A percentile compares a stretch with the other conserved stretches of the same genome.
These are phyloP conservation scores for Syrphus vitripennis DNA, from an alignment of 2,888 invertebrate species.

Conservation along the genomic window DNA sequence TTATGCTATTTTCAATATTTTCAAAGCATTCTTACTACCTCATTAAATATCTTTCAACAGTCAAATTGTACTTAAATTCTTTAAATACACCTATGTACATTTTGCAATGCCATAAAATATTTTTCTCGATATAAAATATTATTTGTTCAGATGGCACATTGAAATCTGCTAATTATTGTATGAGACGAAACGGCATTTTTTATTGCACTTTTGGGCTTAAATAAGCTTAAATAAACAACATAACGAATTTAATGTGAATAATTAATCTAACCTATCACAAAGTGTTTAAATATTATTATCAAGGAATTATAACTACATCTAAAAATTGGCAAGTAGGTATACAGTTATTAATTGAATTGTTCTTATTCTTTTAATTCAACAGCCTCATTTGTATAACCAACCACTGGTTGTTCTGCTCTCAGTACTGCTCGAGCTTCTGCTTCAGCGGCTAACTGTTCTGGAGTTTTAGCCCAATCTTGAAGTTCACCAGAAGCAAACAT, in stretches of 20 bases:
- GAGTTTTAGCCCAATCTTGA: conserved; percentile 89
- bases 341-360: too few relatives aligned
- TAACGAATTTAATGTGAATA: neutral
- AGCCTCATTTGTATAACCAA: conserved; percentile 78
- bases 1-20: too few relatives aligned
- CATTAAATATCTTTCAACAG: too few relatives aligned
- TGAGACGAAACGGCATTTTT: neutral
- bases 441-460: conserved; percentile 76
- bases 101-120: too few relatives aligned
- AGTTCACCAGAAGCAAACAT: conserved; percentile 90
- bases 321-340: conserved; percentile 35
- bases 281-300: neutral
- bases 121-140: neutral
- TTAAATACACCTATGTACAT: too few relatives aligned
- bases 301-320: neutral
- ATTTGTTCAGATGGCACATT: neutral
- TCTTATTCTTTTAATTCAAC: conserved; percentile 79
- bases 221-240: neutral
- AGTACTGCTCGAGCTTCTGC: conserved; percentile 81
- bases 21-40: too few relatives aligned
- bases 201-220: conserved; percentile 45
- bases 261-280: conserved; percentile 30
- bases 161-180: neutral
- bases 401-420: conserved; percentile 76
- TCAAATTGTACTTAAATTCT: too few relatives aligned